Base-by-base conservation (phyloP, 2,797 vertebrate genomes). In the Florisuga fusca region DNA sequence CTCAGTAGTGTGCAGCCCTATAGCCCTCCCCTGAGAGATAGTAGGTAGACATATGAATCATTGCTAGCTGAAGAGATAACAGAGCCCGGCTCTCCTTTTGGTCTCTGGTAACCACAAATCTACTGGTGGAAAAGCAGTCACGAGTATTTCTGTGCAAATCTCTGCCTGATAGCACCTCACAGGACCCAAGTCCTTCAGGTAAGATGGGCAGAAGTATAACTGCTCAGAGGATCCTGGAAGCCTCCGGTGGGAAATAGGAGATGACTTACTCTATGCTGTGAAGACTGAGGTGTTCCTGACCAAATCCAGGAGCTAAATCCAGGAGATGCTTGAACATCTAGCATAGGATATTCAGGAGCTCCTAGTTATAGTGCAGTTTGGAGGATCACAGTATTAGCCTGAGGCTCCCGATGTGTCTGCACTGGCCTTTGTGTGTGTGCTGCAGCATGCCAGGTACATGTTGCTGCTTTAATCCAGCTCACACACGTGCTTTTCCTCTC, bases 11-110 rank as follows among this genome's bases (percentile, higher is more conserved):
- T 73, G 69, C 85, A 95, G 96, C 91, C 91, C 84, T 94, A 68
- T 69, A 81, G 45, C 83, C 87, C 84, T 88, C 89, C 77, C 94
- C 91, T 94, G 94, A 94, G 95, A 94, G 78, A 87, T 0, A 77
- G 82, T 5, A 85, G 53, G 50, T 73, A 25, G 59, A 83, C 66
- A 53, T 58, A 45, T 1, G 58, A 78, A 76, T 48, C 73, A 20
- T 5, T 78, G 85, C 51, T 78, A 73, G 69, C 43, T 73, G 59
- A 90, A 88, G 83, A 88, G 62, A 48, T 26, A 66, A 72, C 23
- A 19, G 22, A 48, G n/a, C 51, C 36, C 72, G 73, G 33, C 71
- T 86, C 64, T 89, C 25, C 50, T 23, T 31, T 89, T 38, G 59
- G 43, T 86, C 76, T 93, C 79, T 64, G 58, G 27, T 77, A 48